phyloP scores from a whole-genome alignment of 1,140 invertebrate genomes.

The Calliphora vicina region DNA sequence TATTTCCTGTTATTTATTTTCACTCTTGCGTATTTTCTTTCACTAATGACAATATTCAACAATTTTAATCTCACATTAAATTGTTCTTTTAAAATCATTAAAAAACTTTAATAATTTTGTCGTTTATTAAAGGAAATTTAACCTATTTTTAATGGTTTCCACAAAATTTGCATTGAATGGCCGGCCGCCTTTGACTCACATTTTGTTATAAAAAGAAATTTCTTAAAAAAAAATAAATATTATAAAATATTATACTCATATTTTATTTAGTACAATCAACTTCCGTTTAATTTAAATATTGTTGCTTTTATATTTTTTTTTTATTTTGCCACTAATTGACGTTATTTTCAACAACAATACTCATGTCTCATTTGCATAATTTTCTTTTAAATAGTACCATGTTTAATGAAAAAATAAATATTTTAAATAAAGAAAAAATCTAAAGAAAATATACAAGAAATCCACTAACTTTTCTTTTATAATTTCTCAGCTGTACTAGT shows the following conservation, averaged over 20 bases:
- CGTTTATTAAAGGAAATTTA: too few relatives aligned
- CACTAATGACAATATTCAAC: too few relatives aligned
- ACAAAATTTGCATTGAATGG: too few relatives aligned
- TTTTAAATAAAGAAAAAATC: background rate
- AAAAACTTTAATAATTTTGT: too few relatives aligned
- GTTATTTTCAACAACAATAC: background rate
- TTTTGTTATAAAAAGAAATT: background rate
- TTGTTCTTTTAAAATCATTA: background rate
- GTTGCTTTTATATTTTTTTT: background rate
- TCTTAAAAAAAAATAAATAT: too few relatives aligned
- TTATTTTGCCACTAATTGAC: conserved; percentile 5
- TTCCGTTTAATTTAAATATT: background rate
- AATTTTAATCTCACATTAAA: too few relatives aligned
- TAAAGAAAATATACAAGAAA: background rate
- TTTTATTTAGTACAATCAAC: background rate
- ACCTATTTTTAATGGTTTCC: too few relatives aligned
- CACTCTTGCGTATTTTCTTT: too few relatives aligned
- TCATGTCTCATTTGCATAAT: conserved; percentile 21
- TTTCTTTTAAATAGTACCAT: background rate
- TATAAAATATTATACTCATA: background rate
- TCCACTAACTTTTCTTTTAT: background rate
- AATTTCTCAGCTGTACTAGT: too few relatives aligned
- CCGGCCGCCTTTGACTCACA: background rate
- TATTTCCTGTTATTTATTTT: too few relatives aligned
- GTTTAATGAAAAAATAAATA: background rate